Evolutionary conservation across 2,797 vertebrate species (phyloP), one percentile per base, ranked within the genome.

Genomic region (Phoebastria nigripes): DNA sequence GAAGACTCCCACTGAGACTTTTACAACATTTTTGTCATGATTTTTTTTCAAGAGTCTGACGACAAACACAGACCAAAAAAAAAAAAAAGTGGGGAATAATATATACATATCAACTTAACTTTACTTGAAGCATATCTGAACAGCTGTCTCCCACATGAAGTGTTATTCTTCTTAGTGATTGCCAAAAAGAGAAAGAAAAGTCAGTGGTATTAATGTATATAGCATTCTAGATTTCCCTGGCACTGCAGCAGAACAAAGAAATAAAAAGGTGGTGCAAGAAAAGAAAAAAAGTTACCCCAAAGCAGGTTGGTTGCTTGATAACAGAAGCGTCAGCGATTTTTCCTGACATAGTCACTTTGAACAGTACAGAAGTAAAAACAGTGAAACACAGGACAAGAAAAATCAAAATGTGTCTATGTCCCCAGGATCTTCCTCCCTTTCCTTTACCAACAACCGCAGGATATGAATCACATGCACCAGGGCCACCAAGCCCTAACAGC

Each of bases 101-200:
- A 58, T 81, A 47, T 69, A 95, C 35, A 15, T 61, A 94, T 81
- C 90, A 92, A 92, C 39, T 89, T 93, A 83, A 82, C 78, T 93
- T 95, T 42, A 89, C 81, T 95, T 85, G 71, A 92, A 94, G 59
- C 79, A 81, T 89, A 93, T 96, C 96, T 92, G 91, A 96, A 96
- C 94, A 96, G 92, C 95, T 97, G 96, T 92, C 84, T 96, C 65
- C 69, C 79, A 95, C 84, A 92, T 91, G 76, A 97, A 90, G 87
- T 94, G 93, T 83, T 97, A 92, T 88, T 77, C 79, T 85, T 94
- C 81, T 69, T 71, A 62, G 49, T 62, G 84, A 83, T 31, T 92
- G 93, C 82, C 90, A 91, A 94, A 93, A 92, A 89, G 44, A 58
- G 94, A 92, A 90, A 95, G 89, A 82, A 94, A 94, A 95, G 35